Percentiles rank a stretch among this genome's conserved stretches.
phyloP scores from a whole-genome alignment of 2,113 vertebrate species.

The Serilophus lunatus region DNA sequence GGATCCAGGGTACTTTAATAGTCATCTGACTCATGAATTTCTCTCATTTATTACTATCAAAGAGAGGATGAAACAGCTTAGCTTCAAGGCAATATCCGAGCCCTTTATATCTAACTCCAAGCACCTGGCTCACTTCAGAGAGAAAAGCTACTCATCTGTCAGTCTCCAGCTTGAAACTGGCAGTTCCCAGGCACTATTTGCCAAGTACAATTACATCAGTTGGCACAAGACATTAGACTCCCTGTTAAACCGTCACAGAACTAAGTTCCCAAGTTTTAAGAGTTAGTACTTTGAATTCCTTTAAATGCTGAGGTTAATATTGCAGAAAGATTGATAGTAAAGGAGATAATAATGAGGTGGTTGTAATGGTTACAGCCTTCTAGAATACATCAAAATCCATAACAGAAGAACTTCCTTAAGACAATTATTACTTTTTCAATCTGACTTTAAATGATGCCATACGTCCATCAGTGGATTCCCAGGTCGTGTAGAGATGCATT shows the following conservation, averaged over 20 bases:
- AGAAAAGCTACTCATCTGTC: not conserved
- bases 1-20: conserved; percentile 2
- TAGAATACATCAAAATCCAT: not conserved
- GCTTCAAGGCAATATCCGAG: conserved; percentile 10
- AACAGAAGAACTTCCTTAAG: not conserved
- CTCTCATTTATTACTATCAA: conserved; percentile 24
- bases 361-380: not conserved
- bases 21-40: conserved; percentile 12
- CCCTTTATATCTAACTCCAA: conserved; percentile 21
- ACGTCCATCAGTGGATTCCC: not conserved
- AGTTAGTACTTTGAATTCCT: not conserved
- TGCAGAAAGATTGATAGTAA: not conserved
- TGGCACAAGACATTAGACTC: not conserved
- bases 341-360: not conserved
- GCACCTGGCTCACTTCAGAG: conserved; percentile 21
- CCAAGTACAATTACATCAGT: not conserved
- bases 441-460: not conserved
- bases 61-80: conserved; percentile 23
- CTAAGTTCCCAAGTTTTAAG: not conserved
- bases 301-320: not conserved
- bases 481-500: not conserved
- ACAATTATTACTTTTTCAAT: not conserved
- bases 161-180: not conserved
- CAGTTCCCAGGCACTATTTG: not conserved
- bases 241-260: not conserved